Evolutionary conservation across 2,797 vertebrate species (phyloP).

Genomic region (Anguilla obscura): DNA sequence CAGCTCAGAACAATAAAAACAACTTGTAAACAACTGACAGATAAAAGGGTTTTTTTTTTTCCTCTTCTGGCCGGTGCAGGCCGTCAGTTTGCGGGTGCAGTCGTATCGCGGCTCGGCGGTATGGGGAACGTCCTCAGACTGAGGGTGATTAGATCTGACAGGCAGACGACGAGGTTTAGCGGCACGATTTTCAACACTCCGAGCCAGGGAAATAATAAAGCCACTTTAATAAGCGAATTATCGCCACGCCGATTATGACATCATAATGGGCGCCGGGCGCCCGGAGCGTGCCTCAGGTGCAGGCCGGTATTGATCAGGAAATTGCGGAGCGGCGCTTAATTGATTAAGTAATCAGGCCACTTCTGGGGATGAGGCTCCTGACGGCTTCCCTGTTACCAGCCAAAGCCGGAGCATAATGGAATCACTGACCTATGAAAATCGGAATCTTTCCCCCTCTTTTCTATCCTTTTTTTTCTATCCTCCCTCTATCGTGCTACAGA

Average conservation of each 20-base stretch:
- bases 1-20: neutral
- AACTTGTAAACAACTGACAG: neutral
- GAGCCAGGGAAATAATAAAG: neutral
- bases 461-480: neutral
- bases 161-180: neutral
- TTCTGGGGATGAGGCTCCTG: neutral
- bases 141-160: neutral
- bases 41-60: neutral
- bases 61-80: neutral
- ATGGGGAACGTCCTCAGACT: too few relatives aligned
- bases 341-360: neutral
- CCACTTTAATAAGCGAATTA: neutral
- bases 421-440: neutral
- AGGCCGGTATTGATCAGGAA: neutral
- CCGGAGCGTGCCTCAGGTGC: neutral
- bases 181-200: neutral
- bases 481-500: neutral
- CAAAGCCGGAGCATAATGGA: neutral
- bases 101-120: neutral
- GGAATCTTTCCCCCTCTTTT: neutral
- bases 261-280: neutral
- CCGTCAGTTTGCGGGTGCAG: neutral
- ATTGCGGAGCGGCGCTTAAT: neutral
- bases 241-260: neutral
- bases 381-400: neutral